Percentiles rank a stretch among this genome's conserved stretches.
phyloP scores from a whole-genome alignment of 92 coral and sea anemone genomes.

The Hydrozoanthus gracilis region DNA sequence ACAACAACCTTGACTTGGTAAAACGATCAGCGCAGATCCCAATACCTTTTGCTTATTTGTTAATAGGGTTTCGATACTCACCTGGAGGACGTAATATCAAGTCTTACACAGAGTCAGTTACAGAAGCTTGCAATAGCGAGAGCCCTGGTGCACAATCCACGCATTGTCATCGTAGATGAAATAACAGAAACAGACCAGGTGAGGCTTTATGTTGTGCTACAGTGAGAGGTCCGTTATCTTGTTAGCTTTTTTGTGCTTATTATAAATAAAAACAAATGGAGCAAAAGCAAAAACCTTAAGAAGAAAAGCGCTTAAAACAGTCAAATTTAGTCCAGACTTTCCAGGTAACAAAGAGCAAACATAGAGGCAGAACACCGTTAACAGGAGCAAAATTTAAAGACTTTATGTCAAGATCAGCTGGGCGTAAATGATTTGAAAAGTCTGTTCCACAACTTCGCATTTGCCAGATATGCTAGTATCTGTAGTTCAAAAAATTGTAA shows the following conservation, averaged over 20 bases:
- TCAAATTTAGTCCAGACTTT: background rate
- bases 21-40: background rate
- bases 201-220: background rate
- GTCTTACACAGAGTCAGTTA: constrained; percentile 65
- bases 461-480: too few relatives aligned
- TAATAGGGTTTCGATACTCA: constrained; percentile 84
- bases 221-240: background rate
- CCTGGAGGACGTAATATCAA: constrained; percentile 64
- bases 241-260: background rate
- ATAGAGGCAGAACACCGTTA: too few relatives aligned
- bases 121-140: constrained; percentile 77
- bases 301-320: too few relatives aligned
- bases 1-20: too few relatives aligned
- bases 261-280: background rate
- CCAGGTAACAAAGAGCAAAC: background rate
- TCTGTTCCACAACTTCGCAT: too few relatives aligned
- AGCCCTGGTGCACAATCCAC: constrained; percentile 72
- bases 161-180: constrained; percentile 79
- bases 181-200: constrained; percentile 67
- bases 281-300: too few relatives aligned
- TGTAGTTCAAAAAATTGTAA: too few relatives aligned
- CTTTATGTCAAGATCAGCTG: too few relatives aligned
- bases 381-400: too few relatives aligned
- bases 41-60: background rate
- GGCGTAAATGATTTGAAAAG: too few relatives aligned